Percentiles rank a stretch among this genome's conserved stretches.
These are phyloP conservation scores for Mohoua ochrocephala DNA, from an alignment of 2,113 vertebrate species.

Conservation along the genomic window DNA sequence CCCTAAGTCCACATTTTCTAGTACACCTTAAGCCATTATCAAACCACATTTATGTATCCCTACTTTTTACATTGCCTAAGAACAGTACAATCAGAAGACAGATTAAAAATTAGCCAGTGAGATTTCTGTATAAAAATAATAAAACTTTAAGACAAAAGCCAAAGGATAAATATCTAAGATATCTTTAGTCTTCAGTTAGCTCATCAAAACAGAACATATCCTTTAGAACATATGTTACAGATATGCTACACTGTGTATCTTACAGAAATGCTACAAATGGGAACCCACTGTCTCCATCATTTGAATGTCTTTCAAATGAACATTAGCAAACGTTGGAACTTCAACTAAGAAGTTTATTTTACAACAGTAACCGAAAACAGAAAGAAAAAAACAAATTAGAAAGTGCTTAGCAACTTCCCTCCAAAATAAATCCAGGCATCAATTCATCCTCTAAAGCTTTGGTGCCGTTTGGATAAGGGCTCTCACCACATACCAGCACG, in stretches of 20 bases:
- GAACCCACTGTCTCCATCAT: constrained; percentile 32
- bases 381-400: neutral
- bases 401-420: constrained; percentile 40
- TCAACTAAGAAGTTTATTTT: constrained; percentile 30
- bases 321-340: neutral
- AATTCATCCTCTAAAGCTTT: constrained; percentile 21
- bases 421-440: constrained; percentile 4
- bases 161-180: constrained; percentile 76
- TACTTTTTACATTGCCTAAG: constrained; percentile 52
- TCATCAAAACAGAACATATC: constrained; percentile 45
- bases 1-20: constrained; percentile 32
- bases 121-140: constrained; percentile 78
- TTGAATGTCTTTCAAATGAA: neutral
- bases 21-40: constrained; percentile 35
- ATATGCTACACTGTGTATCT: constrained; percentile 54
- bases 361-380: constrained; percentile 2
- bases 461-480: neutral
- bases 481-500: neutral
- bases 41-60: neutral
- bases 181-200: constrained; percentile 68
- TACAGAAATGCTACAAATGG: constrained; percentile 57
- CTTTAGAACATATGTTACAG: constrained; percentile 65
- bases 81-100: constrained; percentile 66
- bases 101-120: constrained; percentile 73
- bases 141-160: constrained; percentile 73